A percentile compares a stretch with the other conserved stretches of the same genome.
Conservation (phyloP, 2,113 vertebrate species). For the Spheniscus mendiculus region DNA sequence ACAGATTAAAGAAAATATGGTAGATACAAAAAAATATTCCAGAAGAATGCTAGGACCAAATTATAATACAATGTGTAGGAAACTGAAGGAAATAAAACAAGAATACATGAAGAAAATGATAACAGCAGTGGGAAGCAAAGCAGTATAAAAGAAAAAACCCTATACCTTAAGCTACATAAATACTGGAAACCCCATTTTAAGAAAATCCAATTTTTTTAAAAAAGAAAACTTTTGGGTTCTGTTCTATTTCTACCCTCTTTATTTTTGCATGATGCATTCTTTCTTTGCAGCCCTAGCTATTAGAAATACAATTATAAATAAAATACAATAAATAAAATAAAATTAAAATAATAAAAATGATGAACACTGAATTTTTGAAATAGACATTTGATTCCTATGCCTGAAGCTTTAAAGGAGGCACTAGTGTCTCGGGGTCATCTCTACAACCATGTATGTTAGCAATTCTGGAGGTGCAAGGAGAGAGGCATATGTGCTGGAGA, state of each 20-base stretch:
- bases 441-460: neutral
- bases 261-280: neutral
- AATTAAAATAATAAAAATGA: neutral
- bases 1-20: neutral
- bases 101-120: neutral
- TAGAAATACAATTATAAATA: neutral
- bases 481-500: neutral
- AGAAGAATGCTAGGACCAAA: neutral
- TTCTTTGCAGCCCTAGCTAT: neutral
- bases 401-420: neutral
- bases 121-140: neutral
- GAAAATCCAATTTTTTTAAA: neutral
- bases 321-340: neutral
- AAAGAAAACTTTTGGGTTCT: neutral
- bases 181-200: neutral
- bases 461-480: neutral
- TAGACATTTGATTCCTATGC: neutral
- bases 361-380: neutral
- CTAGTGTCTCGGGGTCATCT: neutral
- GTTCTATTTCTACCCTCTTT: neutral
- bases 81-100: neutral
- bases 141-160: neutral
- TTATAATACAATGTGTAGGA: neutral
- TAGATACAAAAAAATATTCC: neutral
- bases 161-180: neutral